phyloP scores from a whole-genome alignment of 2,113 vertebrate genomes.

The Platycercus adscitus region DNA sequence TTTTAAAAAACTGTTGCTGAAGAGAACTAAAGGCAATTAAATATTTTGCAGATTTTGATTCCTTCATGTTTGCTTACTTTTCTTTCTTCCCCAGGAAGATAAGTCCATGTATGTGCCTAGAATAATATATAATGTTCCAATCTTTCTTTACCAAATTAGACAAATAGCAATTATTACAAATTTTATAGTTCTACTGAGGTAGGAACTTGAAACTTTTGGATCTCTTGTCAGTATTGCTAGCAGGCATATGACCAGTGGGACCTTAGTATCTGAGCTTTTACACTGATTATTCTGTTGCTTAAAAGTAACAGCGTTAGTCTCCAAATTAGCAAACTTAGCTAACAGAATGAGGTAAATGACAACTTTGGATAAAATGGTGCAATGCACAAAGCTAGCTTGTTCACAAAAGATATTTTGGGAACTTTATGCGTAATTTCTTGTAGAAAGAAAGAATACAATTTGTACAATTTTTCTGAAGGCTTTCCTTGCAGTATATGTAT shows the following conservation, averaged over 20 bases:
- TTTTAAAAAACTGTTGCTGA: neutral
- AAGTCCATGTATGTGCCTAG: neutral
- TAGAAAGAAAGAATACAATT: neutral
- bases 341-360: neutral
- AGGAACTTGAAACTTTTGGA: neutral
- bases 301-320: neutral
- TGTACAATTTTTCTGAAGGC: neutral
- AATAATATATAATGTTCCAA: neutral
- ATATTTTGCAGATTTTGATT: neutral
- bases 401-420: neutral
- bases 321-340: neutral
- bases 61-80: neutral
- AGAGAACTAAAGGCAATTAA: neutral
- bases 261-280: neutral
- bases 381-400: neutral
- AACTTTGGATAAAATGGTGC: neutral
- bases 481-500: neutral
- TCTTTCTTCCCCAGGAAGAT: neutral
- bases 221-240: neutral
- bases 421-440: neutral
- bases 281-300: neutral
- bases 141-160: neutral
- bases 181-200: neutral
- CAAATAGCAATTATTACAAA: neutral
- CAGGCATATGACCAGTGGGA: neutral